phyloP scores from a whole-genome alignment of 2,888 invertebrate species.

The Tuberolachnus salignus region DNA sequence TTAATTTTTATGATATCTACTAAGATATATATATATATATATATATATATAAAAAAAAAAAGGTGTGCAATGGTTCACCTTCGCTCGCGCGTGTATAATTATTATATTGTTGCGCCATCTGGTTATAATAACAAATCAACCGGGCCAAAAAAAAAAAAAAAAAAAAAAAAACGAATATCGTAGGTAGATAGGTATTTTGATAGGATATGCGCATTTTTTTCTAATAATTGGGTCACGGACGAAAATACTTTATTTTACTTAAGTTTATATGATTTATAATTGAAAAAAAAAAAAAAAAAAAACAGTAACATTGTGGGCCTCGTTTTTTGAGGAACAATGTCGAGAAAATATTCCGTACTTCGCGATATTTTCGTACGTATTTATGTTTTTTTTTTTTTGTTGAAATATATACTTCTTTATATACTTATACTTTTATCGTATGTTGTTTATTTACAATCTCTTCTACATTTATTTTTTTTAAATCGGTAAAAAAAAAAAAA shows the following conservation, averaged over 20 bases:
- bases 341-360: neutral
- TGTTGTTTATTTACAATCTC: neutral
- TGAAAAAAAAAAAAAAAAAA: neutral
- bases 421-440: neutral
- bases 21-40: too few relatives aligned
- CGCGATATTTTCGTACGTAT: neutral
- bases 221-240: neutral
- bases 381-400: neutral
- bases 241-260: neutral
- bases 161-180: slow-evolving; percentile 1
- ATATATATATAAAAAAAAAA: too few relatives aligned
- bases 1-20: too few relatives aligned
- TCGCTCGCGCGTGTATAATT: slow-evolving; percentile 5
- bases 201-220: neutral
- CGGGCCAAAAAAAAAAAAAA: neutral
- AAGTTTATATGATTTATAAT: neutral
- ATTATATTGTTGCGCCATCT: slow-evolving; percentile 15
- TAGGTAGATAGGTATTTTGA: neutral
- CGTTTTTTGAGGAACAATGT: neutral
- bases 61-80: slow-evolving; percentile 20
- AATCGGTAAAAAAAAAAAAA: neutral
- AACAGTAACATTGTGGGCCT: neutral
- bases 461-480: neutral
- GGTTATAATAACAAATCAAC: slow-evolving; percentile 21
- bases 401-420: neutral